phyloP scores from a whole-genome alignment of 2,113 vertebrate genomes.

The Myotis brandtii region DNA sequence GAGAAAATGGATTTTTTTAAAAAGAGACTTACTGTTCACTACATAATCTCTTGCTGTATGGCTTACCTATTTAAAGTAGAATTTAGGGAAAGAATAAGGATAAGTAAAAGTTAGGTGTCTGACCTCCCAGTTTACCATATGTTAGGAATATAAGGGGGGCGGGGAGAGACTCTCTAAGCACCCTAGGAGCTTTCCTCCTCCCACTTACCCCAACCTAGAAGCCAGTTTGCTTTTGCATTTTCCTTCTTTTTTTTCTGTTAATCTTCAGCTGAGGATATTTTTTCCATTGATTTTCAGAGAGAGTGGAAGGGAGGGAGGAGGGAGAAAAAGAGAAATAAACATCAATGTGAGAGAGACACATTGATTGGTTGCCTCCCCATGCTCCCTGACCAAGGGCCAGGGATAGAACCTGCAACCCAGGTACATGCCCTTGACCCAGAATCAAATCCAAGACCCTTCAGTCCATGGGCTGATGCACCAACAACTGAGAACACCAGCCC shows the following conservation, averaged over 20 bases:
- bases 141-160: not conserved
- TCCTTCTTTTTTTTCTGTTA: too few species aligned
- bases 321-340: too few species aligned
- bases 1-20: not conserved
- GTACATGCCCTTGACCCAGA: too few species aligned
- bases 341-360: too few species aligned
- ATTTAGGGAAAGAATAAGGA: not conserved
- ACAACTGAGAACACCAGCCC: too few species aligned
- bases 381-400: too few species aligned
- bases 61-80: not conserved
- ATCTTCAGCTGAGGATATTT: not conserved
- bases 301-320: too few species aligned
- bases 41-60: not conserved
- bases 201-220: not conserved
- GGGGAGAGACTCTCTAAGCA: not conserved
- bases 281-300: too few species aligned
- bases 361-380: too few species aligned
- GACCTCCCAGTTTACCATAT: not conserved
- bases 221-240: not conserved
- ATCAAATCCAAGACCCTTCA: too few species aligned
- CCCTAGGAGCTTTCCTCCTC: not conserved
- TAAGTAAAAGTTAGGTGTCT: not conserved
- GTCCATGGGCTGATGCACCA: too few species aligned
- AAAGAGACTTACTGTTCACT: not conserved
- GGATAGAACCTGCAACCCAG: too few species aligned